Conservation (phyloP, 2,113 vertebrate genomes). For the Natator depressus region DNA sequence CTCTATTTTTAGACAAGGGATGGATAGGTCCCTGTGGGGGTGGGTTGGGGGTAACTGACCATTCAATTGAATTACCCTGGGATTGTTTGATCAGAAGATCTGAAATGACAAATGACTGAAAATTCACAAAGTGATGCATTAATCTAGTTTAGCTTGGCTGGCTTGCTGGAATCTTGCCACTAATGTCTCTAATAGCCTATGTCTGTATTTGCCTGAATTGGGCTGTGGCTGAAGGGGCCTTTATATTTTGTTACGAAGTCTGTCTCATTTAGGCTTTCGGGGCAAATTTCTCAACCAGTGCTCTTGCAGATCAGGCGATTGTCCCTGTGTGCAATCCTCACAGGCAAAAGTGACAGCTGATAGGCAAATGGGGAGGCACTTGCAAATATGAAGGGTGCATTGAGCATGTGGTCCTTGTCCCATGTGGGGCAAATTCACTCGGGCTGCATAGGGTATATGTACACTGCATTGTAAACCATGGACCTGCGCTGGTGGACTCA, state of each 20-base stretch:
- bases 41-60: fast-evolving
- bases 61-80: background rate
- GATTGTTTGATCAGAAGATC: background rate
- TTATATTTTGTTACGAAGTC: background rate
- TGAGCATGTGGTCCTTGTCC: background rate
- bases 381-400: background rate
- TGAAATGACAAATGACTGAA: background rate
- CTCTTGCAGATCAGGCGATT: background rate
- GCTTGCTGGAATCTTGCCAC: background rate
- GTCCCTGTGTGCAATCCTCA: background rate
- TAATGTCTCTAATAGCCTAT: background rate
- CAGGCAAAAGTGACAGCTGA: background rate
- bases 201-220: background rate
- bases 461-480: too few relatives aligned
- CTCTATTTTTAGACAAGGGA: background rate
- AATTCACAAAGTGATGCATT: background rate
- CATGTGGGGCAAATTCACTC: background rate
- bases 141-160: background rate
- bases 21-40: background rate
- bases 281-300: background rate
- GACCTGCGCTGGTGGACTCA: too few relatives aligned
- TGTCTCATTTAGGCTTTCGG: too few relatives aligned
- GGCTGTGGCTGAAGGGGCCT: background rate
- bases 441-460: too few relatives aligned
- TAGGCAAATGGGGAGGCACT: background rate